These are phyloP conservation scores for Clostera curtula DNA, from an alignment of 2,888 invertebrate genomes.

Conservation along the genomic window DNA sequence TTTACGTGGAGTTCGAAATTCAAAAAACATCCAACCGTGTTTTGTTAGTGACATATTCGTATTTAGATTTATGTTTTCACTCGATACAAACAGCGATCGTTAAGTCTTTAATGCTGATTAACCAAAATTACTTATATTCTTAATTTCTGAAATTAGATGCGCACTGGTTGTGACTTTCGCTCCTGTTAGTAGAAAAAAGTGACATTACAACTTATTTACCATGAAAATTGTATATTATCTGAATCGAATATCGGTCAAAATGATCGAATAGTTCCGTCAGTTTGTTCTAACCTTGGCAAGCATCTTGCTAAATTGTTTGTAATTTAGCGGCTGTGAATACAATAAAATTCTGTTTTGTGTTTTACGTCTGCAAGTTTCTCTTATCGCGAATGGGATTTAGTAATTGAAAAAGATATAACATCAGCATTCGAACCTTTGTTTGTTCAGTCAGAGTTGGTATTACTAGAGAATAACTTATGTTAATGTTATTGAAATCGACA, in stretches of 20 bases:
- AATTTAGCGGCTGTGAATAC: constrained; percentile 25
- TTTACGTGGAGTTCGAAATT: constrained; percentile 23
- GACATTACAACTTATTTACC: constrained; percentile 24
- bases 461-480: no score
- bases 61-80: constrained; percentile 1
- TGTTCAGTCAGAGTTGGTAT: constrained; percentile 9
- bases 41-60: constrained; percentile 18
- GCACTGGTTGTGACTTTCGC: constrained; percentile 62
- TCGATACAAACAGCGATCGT: neutral
- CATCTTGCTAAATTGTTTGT: constrained; percentile 27
- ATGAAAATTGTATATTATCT: constrained; percentile 16
- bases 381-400: no score
- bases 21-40: constrained; percentile 5
- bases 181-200: constrained; percentile 28
- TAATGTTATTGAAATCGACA: no score
- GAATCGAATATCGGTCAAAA: no score
- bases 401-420: no score
- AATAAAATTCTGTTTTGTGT: constrained; percentile 11
- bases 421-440: no score
- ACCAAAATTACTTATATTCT: constrained; percentile 17
- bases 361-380: constrained; percentile 4
- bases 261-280: no score
- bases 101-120: constrained; percentile 15
- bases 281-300: constrained; percentile 38
- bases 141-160: constrained; percentile 46